Conservation (phyloP, 1,140 invertebrate genomes). For the Atopsyche davidsoni region DNA sequence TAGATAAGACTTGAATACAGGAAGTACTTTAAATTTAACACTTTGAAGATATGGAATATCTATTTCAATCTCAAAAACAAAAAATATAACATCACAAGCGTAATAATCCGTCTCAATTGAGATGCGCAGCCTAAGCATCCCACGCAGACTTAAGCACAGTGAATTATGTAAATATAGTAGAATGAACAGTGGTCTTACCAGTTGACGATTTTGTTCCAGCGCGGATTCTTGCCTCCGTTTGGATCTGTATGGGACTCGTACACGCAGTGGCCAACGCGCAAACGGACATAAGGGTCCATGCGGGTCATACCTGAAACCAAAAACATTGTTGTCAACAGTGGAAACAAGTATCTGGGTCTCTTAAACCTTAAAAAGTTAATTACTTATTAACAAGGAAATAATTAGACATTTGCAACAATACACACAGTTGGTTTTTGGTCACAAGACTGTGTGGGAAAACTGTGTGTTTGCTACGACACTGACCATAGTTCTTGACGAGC, state of each 20-base stretch:
- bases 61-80: no score
- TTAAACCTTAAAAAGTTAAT: constrained; percentile 49
- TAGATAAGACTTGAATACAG: no score
- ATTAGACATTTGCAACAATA: neutral
- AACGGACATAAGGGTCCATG: constrained; percentile 94
- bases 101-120: no score
- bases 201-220: constrained; percentile 91
- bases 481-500: constrained; percentile 92
- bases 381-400: neutral
- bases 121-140: no score
- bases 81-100: no score
- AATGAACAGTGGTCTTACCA: constrained; percentile 64
- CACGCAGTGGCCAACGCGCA: constrained; percentile 85
- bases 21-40: no score
- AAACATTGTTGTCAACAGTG: constrained; percentile 24
- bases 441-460: neutral
- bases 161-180: no score
- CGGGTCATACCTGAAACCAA: constrained; percentile 60
- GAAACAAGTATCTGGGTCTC: constrained; percentile 95
- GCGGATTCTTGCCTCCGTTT: constrained; percentile 92
- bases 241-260: constrained; percentile 93
- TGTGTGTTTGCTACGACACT: no score
- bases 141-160: no score
- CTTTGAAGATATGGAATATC: no score
- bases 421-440: neutral